A percentile compares a stretch with the other conserved stretches of the same genome.
Evolutionary conservation across 2,113 vertebrate species (phyloP).

Genomic region (Lichenostomus cassidix): DNA sequence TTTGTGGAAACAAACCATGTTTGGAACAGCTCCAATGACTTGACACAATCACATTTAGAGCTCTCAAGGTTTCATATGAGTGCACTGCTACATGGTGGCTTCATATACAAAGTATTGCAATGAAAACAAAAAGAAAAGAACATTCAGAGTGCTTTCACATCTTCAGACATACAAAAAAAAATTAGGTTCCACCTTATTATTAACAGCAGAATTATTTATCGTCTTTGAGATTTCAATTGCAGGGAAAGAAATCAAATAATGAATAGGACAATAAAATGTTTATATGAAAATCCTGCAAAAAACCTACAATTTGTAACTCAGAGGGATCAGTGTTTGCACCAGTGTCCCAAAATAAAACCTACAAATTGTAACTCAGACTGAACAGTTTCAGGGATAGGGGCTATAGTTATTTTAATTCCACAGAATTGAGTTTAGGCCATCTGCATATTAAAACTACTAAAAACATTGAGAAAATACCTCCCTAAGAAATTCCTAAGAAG

Average conservation of each 20-base stretch:
- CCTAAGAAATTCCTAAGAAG: background rate
- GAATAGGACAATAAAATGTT: background rate
- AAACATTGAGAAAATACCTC: background rate
- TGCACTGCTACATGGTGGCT: background rate
- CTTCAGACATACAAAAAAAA: background rate
- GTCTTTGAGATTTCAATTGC: background rate
- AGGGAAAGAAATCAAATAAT: background rate
- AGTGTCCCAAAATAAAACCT: background rate
- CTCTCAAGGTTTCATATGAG: background rate
- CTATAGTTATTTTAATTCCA: background rate
- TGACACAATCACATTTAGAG: background rate
- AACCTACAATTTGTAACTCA: background rate
- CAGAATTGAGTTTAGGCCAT: background rate
- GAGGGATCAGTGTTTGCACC: background rate
- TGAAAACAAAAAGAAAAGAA: background rate
- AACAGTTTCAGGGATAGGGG: background rate
- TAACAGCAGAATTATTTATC: background rate
- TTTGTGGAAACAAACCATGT: constrained; percentile 12
- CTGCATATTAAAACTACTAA: background rate
- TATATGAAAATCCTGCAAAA: background rate
- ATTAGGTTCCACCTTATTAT: background rate
- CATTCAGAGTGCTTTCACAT: background rate
- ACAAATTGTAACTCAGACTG: background rate
- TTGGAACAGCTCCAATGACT: background rate
- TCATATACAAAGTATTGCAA: background rate